Conservation (phyloP, 2,888 invertebrate species). For the Rotaria sp. region DNA sequence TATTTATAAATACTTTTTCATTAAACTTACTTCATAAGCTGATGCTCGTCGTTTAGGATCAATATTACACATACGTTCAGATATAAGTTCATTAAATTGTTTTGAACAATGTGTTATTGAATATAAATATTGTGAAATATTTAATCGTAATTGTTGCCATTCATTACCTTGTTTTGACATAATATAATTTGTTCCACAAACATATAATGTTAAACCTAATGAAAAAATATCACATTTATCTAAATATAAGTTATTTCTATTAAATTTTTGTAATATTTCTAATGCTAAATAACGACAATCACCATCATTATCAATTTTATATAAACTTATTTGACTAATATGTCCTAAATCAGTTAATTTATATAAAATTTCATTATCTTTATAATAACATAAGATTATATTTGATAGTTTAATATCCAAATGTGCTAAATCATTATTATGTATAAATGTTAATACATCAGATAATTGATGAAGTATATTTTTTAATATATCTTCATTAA, state of each 20-base stretch:
- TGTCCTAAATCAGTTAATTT: conserved; percentile 74
- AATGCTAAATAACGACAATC: conserved; percentile 81
- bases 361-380: background rate
- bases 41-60: background rate
- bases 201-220: conserved; percentile 67
- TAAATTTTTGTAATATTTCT: conserved; percentile 76
- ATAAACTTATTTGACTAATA: conserved; percentile 64
- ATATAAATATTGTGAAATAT: background rate
- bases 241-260: conserved; percentile 61
- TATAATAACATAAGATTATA: conserved; percentile 68
- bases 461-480: conserved; percentile 71
- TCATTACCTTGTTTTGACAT: conserved; percentile 73
- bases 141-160: background rate
- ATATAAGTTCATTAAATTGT: background rate
- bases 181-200: conserved; percentile 54
- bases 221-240: conserved; percentile 85
- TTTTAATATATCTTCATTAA: conserved; percentile 66
- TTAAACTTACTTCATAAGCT: background rate
- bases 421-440: conserved; percentile 77
- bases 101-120: background rate
- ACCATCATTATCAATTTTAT: conserved; percentile 74
- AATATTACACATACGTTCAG: background rate
- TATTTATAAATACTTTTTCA: too few relatives aligned
- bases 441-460: conserved; percentile 76
- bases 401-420: conserved; percentile 80